phyloP scores from a whole-genome alignment of 2,888 invertebrate genomes.

The Aporophyla nigra region DNA sequence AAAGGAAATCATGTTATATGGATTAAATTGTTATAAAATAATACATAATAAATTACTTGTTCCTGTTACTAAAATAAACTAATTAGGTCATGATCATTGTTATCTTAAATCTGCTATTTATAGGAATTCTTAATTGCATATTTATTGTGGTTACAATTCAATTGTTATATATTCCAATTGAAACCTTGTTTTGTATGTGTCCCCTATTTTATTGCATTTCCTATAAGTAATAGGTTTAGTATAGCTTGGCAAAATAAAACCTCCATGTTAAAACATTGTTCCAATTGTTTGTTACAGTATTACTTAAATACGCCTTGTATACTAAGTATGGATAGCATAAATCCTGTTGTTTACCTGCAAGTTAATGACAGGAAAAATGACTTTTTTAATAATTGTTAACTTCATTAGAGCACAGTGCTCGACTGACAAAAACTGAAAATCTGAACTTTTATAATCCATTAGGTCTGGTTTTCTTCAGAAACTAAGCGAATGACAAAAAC shows the following conservation, averaged over 20 bases:
- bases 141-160: slow-evolving; percentile 9
- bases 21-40: not conserved
- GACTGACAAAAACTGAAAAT: not conserved
- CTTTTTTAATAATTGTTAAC: not conserved
- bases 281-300: not conserved
- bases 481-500: not conserved
- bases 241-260: not conserved
- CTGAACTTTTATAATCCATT: not conserved
- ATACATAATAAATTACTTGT: not conserved
- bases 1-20: not conserved
- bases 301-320: not conserved
- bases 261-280: not conserved
- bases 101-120: not conserved
- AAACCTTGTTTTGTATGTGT: slow-evolving; percentile 4
- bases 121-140: not conserved
- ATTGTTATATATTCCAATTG: slow-evolving; percentile 4
- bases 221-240: not conserved
- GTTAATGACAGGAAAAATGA: not conserved
- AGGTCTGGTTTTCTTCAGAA: not conserved
- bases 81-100: slow-evolving; percentile 16
- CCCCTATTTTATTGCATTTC: slow-evolving; percentile 18
- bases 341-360: not conserved
- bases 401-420: not conserved
- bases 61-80: slow-evolving; percentile 17
- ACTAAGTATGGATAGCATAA: not conserved